Evolutionary conservation across 2,113 vertebrate species (phyloP), one percentile per base, ranked within the genome.

Genomic region (Miniopterus natalensis): DNA sequence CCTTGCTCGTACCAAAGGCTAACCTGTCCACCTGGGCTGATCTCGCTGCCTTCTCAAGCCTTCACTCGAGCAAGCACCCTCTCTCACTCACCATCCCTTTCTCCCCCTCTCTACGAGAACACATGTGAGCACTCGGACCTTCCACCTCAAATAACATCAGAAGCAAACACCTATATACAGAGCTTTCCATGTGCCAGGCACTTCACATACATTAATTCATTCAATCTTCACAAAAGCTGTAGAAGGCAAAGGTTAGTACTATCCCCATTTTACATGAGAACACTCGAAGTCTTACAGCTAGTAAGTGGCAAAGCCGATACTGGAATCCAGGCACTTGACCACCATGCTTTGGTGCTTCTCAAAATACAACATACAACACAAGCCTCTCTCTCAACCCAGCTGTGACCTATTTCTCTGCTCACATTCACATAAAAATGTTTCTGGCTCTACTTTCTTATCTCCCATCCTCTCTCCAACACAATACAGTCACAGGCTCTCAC

Each of bases 351-450:
- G 70, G 49, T 47, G 53, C n/a, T 65, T 94, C 47, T 84, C 71
- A 77, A 84, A 90, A 84, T 0, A 63, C 7, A 85, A 49, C 17
- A 70, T 59, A 74, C 13, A 66, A 86, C 80, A 70, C n/a, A 90
- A 88, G 27, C 6, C 55, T 78, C 65, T 78, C 15, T 84, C 31
- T 78, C 83, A 59, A 29, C 8, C 23, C 40, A 75, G 63, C 55
- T n/a, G 27, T 51, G 47, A 13, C 20, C 29, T 59, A 15, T 21
- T 65, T 59, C 27, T 80, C 78, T 71, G 85, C 25, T 77, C 31
- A 55, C 36, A 66, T 5, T 71, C 49, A 77, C 18, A 25, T 11
- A 55, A 61, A 55, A 78, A 18, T 8, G 25, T 31, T 45, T 61
- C 84, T 77, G 66, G 20, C 55, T 86, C 36, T 4, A 40, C 18